Conservation (phyloP, 1,140 invertebrate species). For the Neodiprion pinetum region DNA sequence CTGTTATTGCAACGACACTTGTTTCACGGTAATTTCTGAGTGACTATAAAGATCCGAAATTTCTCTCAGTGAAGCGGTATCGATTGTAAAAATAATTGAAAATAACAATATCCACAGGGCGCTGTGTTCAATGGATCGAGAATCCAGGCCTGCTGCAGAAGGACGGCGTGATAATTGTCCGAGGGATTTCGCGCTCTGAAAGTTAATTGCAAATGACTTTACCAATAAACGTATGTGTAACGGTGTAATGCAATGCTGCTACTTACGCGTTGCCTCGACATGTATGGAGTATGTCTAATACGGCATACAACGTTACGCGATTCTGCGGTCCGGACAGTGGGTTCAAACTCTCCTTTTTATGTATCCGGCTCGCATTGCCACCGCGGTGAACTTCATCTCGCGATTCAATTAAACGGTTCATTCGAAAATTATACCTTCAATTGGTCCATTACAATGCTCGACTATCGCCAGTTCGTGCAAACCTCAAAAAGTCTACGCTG, state of each 20-base stretch:
- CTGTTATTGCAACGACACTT: too few relatives aligned
- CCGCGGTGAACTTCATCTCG: conserved; percentile 1
- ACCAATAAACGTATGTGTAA: background rate
- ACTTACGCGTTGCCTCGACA: background rate
- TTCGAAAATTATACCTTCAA: conserved; percentile 61
- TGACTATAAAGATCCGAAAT: too few relatives aligned
- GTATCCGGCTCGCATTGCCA: too few relatives aligned
- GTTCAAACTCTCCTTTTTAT: background rate
- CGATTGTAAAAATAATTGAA: too few relatives aligned
- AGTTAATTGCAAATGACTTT: conserved; percentile 3
- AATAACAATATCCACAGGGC: too few relatives aligned
- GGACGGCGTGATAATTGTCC: background rate
- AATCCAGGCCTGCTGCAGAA: too few relatives aligned
- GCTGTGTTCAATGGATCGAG: too few relatives aligned
- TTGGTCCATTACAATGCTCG: conserved; percentile 43
- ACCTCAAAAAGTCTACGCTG: background rate
- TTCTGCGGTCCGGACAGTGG: background rate
- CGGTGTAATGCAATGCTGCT: background rate
- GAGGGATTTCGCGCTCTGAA: background rate
- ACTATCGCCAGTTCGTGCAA: background rate
- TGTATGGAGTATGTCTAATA: background rate
- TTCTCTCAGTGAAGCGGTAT: too few relatives aligned
- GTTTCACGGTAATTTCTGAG: too few relatives aligned
- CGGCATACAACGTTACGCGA: background rate
- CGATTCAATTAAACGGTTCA: conserved; percentile 52